These are phyloP conservation scores for Microctenopoma lineatum DNA, from an alignment of 2,797 vertebrate genomes.

Conservation along the genomic window DNA sequence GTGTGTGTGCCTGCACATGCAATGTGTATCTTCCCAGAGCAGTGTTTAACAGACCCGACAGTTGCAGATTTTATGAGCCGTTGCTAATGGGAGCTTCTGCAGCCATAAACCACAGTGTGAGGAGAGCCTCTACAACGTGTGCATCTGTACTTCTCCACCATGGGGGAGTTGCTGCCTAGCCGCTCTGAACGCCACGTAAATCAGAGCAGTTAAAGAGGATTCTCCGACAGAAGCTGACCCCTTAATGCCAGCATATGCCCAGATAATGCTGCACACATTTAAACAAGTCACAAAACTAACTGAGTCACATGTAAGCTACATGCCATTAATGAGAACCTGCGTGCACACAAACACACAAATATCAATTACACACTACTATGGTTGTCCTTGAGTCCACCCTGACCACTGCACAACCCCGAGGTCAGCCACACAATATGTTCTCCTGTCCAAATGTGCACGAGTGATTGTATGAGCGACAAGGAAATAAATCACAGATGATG, in stretches of 20 bases:
- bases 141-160: constrained; percentile 30
- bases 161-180: constrained; percentile 55
- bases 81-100: constrained; percentile 80
- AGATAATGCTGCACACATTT: constrained; percentile 58
- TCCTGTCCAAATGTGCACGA: neutral
- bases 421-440: constrained; percentile 21
- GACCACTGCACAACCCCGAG: constrained; percentile 15
- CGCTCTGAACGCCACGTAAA: constrained; percentile 72
- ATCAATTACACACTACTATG: constrained; percentile 3
- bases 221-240: constrained; percentile 70
- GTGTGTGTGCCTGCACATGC: neutral
- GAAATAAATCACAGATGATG: constrained; percentile 45
- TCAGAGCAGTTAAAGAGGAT: constrained; percentile 67
- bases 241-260: constrained; percentile 28
- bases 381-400: constrained; percentile 34
- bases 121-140: constrained; percentile 45
- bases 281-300: constrained; percentile 35
- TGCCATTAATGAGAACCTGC: neutral
- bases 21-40: constrained; percentile 33
- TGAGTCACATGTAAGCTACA: too few species aligned
- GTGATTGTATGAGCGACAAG: neutral
- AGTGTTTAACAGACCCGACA: constrained; percentile 76
- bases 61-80: constrained; percentile 80
- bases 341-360: neutral
- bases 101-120: constrained; percentile 70